These are phyloP conservation scores for Lypha dubia DNA, from an alignment of 2,888 invertebrate species.

Conservation along the genomic window DNA sequence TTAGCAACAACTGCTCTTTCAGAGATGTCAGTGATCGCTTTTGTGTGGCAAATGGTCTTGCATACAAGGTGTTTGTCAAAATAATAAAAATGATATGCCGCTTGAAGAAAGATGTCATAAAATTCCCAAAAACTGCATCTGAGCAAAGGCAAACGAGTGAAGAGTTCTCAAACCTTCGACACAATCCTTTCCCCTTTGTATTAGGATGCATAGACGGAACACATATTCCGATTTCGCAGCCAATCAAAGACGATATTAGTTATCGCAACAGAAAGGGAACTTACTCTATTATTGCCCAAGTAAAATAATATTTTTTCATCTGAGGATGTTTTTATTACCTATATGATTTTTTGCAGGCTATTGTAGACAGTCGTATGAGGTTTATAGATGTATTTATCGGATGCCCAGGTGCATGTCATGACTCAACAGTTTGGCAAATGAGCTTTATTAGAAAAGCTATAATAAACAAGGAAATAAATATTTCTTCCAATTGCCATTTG, in stretches of 20 bases:
- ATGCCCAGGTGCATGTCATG: constrained; percentile 47
- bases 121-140: constrained; percentile 42
- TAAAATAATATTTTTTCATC: constrained; percentile 14
- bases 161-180: constrained; percentile 23
- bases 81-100: constrained; percentile 39
- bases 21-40: constrained; percentile 40
- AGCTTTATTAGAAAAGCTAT: constrained; percentile 43
- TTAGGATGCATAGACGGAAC: constrained; percentile 45
- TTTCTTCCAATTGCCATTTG: constrained; percentile 47
- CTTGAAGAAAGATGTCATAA: constrained; percentile 48
- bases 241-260: constrained; percentile 51
- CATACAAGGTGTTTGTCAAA: too few species aligned
- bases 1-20: constrained; percentile 39
- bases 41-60: constrained; percentile 11
- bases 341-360: constrained; percentile 32
- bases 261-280: constrained; percentile 51
- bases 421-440: constrained; percentile 49
- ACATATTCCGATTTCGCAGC: constrained; percentile 44
- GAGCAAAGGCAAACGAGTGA: constrained; percentile 25
- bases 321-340: constrained; percentile 16
- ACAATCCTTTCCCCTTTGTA: constrained; percentile 42
- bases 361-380: constrained; percentile 49
- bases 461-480: constrained; percentile 38
- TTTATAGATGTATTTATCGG: constrained; percentile 58
- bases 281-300: constrained; percentile 45